These are phyloP conservation scores for Xanthia togata DNA, from an alignment of 2,888 invertebrate species.

Conservation along the genomic window DNA sequence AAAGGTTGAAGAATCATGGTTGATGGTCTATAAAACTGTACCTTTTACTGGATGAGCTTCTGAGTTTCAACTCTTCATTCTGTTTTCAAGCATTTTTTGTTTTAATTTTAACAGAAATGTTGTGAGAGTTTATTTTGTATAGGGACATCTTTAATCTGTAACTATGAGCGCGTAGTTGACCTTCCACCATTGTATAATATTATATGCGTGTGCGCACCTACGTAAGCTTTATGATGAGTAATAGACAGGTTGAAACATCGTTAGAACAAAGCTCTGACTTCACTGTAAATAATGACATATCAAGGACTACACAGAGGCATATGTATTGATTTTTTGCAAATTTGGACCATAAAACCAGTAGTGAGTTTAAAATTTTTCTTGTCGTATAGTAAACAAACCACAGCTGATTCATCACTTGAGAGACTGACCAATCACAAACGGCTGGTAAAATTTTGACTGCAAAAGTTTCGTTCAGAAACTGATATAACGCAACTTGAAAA, in stretches of 20 bases:
- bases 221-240: conserved; percentile 51
- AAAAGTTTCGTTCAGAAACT: too few species aligned
- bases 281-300: conserved; percentile 21
- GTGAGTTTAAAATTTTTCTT: too few species aligned
- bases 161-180: conserved; percentile 30
- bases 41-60: background rate
- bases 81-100: background rate
- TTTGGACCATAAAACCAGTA: too few species aligned
- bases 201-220: conserved; percentile 23
- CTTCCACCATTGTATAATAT: conserved; percentile 44
- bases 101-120: background rate
- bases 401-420: too few species aligned
- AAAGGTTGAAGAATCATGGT: background rate
- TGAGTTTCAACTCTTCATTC: background rate
- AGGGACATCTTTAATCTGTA: background rate
- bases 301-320: background rate
- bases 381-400: too few species aligned
- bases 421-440: too few species aligned
- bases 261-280: conserved; percentile 41
- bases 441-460: too few species aligned
- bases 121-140: background rate
- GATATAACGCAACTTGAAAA: too few species aligned
- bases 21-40: background rate
- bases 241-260: conserved; percentile 29
- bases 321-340: too few species aligned